Evolutionary conservation across 2,888 invertebrate genomes (phyloP).

Genomic region (Drosophila multiciliata): DNA sequence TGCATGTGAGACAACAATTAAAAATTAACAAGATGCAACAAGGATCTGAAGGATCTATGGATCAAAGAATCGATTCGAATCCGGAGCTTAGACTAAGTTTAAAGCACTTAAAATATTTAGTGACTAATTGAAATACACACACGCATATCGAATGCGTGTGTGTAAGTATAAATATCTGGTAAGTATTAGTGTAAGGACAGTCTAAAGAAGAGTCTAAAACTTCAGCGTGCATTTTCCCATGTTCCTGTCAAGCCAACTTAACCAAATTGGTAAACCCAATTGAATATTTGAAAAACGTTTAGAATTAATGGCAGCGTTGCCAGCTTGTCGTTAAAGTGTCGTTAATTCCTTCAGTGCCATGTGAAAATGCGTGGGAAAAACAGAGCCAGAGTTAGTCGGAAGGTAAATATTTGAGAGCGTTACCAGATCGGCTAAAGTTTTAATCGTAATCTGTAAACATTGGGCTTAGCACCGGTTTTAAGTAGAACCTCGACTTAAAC

Average conservation of each 20-base stretch:
- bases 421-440: constrained; percentile 28
- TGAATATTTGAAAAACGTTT: not conserved
- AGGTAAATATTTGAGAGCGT: constrained; percentile 1
- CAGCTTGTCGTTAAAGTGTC: not conserved
- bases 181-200: constrained; percentile 33
- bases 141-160: constrained; percentile 35
- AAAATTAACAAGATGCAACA: constrained; percentile 27
- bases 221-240: not conserved
- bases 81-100: constrained; percentile 72
- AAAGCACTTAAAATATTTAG: constrained; percentile 83
- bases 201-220: constrained; percentile 32
- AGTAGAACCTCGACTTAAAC: constrained; percentile 68
- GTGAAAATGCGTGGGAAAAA: constrained; percentile 12
- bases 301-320: not conserved
- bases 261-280: no score
- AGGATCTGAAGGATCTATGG: constrained; percentile 13
- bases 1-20: constrained; percentile 30
- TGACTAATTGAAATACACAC: constrained; percentile 82
- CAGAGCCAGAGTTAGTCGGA: constrained; percentile 22
- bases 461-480: constrained; percentile 80
- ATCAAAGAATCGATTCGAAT: constrained; percentile 29
- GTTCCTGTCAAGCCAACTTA: not conserved
- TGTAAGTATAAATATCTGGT: constrained; percentile 44
- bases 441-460: constrained; percentile 65
- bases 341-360: not conserved